Percentiles rank a stretch among this genome's conserved stretches.
Evolutionary conservation across 2,113 vertebrate species (phyloP).

Genomic region (Laticauda colubrina): DNA sequence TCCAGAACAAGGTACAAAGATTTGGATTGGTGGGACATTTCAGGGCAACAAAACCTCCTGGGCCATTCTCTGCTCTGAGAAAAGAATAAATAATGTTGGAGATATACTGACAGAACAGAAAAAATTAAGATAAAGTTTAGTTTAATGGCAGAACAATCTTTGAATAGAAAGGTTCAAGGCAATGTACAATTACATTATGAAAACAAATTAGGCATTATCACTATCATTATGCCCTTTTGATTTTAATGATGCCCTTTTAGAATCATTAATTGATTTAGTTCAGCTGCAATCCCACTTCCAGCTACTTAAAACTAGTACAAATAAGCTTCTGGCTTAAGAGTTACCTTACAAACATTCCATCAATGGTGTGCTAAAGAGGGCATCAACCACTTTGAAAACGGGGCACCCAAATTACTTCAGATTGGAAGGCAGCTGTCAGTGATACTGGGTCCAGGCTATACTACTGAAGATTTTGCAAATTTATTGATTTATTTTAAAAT

Average conservation of each 20-base stretch:
- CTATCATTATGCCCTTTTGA: too few relatives aligned
- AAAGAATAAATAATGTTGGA: not conserved
- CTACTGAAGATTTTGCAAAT: not conserved
- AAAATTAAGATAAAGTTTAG: not conserved
- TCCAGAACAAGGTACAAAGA: slow-evolving; percentile 94
- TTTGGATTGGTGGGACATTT: slow-evolving; percentile 85
- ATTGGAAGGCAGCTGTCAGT: not conserved
- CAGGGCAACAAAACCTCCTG: slow-evolving; percentile 91
- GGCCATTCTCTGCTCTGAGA: slow-evolving; percentile 90
- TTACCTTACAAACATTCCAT: not conserved
- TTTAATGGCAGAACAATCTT: not conserved
- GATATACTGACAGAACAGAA: not conserved
- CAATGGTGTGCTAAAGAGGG: not conserved
- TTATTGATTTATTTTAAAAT: not conserved
- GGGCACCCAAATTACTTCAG: not conserved
- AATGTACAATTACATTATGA: not conserved
- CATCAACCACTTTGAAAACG: not conserved
- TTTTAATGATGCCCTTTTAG: not conserved
- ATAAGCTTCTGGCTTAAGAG: not conserved
- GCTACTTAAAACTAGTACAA: not conserved
- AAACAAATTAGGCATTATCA: not conserved
- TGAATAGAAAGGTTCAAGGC: not conserved
- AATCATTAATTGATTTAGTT: not conserved
- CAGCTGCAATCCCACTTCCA: not conserved
- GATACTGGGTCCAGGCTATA: not conserved